Percentiles rank a stretch among this genome's conserved stretches.
These are phyloP conservation scores for Fukomys damarensis DNA, from an alignment of 2,113 vertebrate genomes.

Conservation along the genomic window DNA sequence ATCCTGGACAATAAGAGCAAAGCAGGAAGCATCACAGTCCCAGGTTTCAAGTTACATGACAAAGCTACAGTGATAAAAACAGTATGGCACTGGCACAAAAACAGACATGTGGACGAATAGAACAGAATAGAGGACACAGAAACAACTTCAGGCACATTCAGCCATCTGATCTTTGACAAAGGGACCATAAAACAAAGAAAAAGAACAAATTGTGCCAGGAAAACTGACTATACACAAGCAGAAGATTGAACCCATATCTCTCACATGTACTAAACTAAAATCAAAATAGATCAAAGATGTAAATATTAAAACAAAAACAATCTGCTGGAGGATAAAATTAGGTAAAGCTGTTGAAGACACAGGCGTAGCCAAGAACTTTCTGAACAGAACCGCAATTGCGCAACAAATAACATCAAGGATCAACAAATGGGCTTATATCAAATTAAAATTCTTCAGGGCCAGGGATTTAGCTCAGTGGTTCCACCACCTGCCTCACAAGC, in stretches of 20 bases:
- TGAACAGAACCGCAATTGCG: not conserved
- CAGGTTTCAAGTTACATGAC: not conserved
- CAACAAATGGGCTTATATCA: not conserved
- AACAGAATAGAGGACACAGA: not conserved
- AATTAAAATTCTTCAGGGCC: too few relatives aligned
- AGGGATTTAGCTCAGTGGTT: too few relatives aligned
- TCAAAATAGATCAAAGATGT: not conserved
- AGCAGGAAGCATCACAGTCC: not conserved
- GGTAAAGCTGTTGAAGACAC: not conserved
- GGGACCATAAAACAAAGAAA: not conserved
- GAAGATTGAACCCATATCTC: not conserved
- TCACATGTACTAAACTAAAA: not conserved
- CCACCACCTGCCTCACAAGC: too few relatives aligned
- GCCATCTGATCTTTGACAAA: not conserved
- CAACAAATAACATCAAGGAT: not conserved
- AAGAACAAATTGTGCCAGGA: not conserved
- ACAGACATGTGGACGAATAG: too few relatives aligned
- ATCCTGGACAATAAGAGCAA: not conserved
- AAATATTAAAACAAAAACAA: not conserved
- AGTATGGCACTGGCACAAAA: not conserved
- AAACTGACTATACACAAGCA: not conserved
- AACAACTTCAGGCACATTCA: not conserved
- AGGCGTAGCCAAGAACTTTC: not conserved
- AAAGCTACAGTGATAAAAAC: not conserved
- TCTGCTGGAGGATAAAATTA: not conserved